These are phyloP conservation scores for Tiphia femorata DNA, from an alignment of 2,888 invertebrate species.

Conservation along the genomic window DNA sequence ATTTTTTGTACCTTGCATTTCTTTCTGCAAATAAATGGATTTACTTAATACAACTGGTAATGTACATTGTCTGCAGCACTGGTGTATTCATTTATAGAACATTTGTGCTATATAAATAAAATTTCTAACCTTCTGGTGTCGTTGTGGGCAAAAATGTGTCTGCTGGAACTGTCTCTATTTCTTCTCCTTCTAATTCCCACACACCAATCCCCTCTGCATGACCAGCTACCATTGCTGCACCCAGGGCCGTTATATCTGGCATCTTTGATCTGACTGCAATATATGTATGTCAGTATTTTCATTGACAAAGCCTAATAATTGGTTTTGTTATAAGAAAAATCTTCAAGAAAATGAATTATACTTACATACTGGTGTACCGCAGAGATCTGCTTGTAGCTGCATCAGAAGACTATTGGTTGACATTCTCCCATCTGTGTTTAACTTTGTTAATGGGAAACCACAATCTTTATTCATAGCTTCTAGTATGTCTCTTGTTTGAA, in stretches of 20 bases:
- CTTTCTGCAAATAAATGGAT: conserved; percentile 75
- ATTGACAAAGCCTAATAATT: too few species aligned
- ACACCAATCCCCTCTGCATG: conserved; percentile 80
- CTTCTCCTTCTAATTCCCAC: conserved; percentile 77
- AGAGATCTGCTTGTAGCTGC: conserved; percentile 96
- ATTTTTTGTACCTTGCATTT: conserved; percentile 86
- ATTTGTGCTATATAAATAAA: too few species aligned
- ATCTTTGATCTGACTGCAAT: conserved; percentile 81
- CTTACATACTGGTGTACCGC: conserved; percentile 91
- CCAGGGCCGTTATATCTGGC: conserved; percentile 92
- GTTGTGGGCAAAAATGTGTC: conserved; percentile 88
- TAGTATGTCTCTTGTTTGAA: conserved; percentile 93
- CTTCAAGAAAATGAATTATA: conserved; percentile 50
- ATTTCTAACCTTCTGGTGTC: conserved; percentile 83
- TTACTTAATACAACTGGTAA: neutral
- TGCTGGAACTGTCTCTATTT: conserved; percentile 73
- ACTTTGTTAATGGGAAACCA: conserved; percentile 82
- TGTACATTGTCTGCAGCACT: too few species aligned
- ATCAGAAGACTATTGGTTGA: conserved; percentile 90
- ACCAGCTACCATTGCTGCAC: conserved; percentile 94
- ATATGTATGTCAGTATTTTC: too few species aligned
- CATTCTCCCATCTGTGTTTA: conserved; percentile 96
- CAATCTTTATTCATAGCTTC: conserved; percentile 96
- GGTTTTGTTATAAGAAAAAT: too few species aligned
- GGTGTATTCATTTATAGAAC: too few species aligned